phyloP scores from a whole-genome alignment of 1,140 invertebrate species.

The Drosophila busckii region DNA sequence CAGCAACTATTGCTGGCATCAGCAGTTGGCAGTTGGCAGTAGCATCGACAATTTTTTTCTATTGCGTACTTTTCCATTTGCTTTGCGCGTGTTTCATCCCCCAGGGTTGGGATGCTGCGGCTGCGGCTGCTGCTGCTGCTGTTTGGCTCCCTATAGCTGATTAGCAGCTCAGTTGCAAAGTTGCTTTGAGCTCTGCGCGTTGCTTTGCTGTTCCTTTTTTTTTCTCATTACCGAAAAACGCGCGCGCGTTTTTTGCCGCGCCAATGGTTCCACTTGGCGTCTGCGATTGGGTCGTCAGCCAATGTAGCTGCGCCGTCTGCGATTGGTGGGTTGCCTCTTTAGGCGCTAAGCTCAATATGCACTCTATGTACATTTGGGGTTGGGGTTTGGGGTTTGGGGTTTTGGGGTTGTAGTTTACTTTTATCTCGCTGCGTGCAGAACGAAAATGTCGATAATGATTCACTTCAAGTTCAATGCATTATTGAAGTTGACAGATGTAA shows the following conservation, averaged over 20 bases:
- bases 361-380: background rate
- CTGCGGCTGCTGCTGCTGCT: slow-evolving; percentile 1
- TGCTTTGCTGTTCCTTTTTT: too few relatives aligned
- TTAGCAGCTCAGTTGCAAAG: slow-evolving; percentile 46
- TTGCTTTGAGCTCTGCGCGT: slow-evolving; percentile 32
- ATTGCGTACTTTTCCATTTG: slow-evolving; percentile 25
- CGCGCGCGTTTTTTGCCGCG: slow-evolving; percentile 56
- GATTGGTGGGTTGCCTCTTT: slow-evolving; percentile 50
- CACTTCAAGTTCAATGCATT: too few relatives aligned
- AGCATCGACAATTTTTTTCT: too few relatives aligned
- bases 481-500: too few relatives aligned
- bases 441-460: too few relatives aligned
- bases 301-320: slow-evolving; percentile 34
- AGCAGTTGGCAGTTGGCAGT: too few relatives aligned
- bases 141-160: slow-evolving; percentile 40
- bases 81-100: slow-evolving; percentile 47
- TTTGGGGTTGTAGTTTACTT: too few relatives aligned
- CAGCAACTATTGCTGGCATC: too few relatives aligned
- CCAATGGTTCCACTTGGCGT: slow-evolving; percentile 64
- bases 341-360: slow-evolving; percentile 33
- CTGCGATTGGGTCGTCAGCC: slow-evolving; percentile 56
- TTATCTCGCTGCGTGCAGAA: too few relatives aligned
- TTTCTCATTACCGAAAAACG: slow-evolving; percentile 69
- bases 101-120: slow-evolving; percentile 7
- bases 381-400: slow-evolving; percentile 1